phyloP scores from a whole-genome alignment of 2,888 invertebrate genomes.

The Dryobotodes eremita region DNA sequence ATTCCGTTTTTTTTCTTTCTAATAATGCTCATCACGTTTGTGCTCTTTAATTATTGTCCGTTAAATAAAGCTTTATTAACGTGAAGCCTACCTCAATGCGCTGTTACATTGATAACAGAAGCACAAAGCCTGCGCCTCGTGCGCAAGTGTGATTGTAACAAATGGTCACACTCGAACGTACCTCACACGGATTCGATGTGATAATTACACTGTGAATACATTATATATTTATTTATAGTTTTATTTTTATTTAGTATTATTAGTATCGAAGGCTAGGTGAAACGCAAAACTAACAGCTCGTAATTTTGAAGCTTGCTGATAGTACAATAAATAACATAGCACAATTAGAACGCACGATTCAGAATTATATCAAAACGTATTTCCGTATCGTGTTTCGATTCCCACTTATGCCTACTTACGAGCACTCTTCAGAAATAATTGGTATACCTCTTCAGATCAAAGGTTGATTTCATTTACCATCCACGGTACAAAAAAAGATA shows the following conservation, averaged over 20 bases:
- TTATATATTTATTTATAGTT: too few species aligned
- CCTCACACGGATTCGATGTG: background rate
- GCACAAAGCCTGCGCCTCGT: background rate
- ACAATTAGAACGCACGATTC: background rate
- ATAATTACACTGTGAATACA: conserved; percentile 1
- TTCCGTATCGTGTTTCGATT: background rate
- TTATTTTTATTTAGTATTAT: too few species aligned
- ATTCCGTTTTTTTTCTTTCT: background rate
- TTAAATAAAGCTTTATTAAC: background rate
- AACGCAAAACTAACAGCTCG: background rate
- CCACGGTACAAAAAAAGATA: too few species aligned
- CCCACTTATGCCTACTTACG: background rate
- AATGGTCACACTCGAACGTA: conserved; percentile 11
- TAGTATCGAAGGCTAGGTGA: background rate
- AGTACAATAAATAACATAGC: background rate
- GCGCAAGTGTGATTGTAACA: background rate
- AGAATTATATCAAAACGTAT: background rate
- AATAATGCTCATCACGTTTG: background rate
- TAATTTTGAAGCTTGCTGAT: background rate
- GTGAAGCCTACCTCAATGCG: too few species aligned
- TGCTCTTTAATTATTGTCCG: background rate
- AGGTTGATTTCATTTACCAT: background rate
- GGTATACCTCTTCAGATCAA: background rate
- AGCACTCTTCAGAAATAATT: background rate
- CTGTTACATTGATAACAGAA: background rate